Percentiles rank a stretch among this genome's conserved stretches.
These are phyloP conservation scores for Eidolon helvum DNA, from an alignment of 2,113 vertebrate species.

Conservation along the genomic window DNA sequence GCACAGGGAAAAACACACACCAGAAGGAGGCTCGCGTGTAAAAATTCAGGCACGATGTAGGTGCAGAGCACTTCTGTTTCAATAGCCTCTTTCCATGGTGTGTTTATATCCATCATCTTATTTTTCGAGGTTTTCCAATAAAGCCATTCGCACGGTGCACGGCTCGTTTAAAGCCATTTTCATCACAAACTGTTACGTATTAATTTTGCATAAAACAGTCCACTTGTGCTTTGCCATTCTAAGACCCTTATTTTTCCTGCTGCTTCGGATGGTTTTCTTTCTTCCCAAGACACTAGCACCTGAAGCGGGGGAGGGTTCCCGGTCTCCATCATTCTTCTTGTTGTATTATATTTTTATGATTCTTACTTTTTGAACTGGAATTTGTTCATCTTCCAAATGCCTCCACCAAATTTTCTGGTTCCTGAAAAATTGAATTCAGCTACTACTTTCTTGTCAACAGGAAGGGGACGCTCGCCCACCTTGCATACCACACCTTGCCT, in stretches of 20 bases:
- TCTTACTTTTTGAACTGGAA: neutral
- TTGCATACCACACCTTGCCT: fast-evolving
- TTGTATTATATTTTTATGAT: neutral
- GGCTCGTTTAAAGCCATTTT: neutral
- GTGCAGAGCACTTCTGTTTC: neutral
- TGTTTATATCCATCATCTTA: neutral
- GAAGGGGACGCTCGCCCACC: neutral
- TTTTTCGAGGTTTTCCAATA: neutral
- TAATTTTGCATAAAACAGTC: neutral
- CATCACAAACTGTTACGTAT: neutral
- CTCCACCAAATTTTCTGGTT: neutral
- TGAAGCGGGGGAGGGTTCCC: fast-evolving
- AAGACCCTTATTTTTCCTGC: neutral
- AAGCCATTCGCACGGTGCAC: neutral
- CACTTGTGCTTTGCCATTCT: fast-evolving
- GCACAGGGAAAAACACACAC: neutral
- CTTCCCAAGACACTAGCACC: fast-evolving
- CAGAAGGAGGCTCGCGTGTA: neutral
- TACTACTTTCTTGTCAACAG: fast-evolving
- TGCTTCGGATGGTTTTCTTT: fast-evolving
- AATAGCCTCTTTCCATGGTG: fast-evolving
- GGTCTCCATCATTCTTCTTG: fast-evolving
- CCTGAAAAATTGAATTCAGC: neutral
- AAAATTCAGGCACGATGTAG: neutral
- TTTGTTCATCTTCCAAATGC: neutral